Conservation (phyloP, 2,113 vertebrate species). For the Alligator sinensis region DNA sequence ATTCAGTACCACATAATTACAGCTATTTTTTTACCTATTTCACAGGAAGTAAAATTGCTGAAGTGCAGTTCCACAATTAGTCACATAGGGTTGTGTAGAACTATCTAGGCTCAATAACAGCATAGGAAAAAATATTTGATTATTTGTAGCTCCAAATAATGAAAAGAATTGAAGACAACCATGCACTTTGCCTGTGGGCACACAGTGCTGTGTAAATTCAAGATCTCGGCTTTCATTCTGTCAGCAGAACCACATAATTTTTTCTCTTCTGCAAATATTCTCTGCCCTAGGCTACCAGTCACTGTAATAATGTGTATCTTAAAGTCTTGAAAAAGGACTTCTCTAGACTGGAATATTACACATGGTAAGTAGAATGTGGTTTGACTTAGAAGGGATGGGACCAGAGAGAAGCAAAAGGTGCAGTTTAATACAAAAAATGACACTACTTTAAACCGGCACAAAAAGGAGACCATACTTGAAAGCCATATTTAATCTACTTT, state of each 20-base stretch:
- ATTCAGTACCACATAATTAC: constrained; percentile 3
- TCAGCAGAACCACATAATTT: not conserved
- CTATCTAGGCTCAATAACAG: not conserved
- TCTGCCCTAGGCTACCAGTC: not conserved
- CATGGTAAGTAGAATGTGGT: not conserved
- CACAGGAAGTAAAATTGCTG: constrained; percentile 3
- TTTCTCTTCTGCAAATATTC: not conserved
- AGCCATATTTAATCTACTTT: not conserved
- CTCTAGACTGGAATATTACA: not conserved
- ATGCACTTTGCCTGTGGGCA: not conserved
- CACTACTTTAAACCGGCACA: not conserved
- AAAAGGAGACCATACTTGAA: not conserved
- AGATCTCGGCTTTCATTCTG: not conserved
- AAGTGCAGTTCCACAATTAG: constrained; percentile 12
- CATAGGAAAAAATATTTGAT: constrained; percentile 4
- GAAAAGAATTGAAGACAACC: not conserved
- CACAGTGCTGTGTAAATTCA: constrained; percentile 15
- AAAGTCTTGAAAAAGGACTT: not conserved
- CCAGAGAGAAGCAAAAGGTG: not conserved
- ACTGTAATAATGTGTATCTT: not conserved
- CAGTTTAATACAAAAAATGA: not conserved
- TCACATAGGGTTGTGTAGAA: not conserved
- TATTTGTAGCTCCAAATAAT: not conserved
- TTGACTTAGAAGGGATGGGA: not conserved
- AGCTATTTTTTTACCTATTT: constrained; percentile 31